Percentiles rank a stretch among this genome's conserved stretches.
Conservation (phyloP, 2,797 vertebrate species). For the Sebastes flavidus region DNA sequence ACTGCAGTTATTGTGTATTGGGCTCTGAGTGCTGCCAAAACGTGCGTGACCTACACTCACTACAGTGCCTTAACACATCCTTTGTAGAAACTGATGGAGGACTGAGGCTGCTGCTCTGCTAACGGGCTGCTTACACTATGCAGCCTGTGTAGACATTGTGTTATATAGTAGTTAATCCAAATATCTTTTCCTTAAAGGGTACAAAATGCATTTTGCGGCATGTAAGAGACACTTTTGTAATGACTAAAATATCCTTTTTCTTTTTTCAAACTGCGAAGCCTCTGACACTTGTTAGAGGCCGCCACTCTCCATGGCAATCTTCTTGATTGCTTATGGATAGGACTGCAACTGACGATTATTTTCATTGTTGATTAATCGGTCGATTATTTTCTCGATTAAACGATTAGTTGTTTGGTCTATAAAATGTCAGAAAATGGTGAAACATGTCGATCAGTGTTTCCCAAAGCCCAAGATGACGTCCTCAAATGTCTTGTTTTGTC, state of each 20-base stretch:
- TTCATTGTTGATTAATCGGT: too few relatives aligned
- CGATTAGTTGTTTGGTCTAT: too few relatives aligned
- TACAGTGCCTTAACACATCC: background rate
- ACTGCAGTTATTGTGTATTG: background rate
- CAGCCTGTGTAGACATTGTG: background rate
- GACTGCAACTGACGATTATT: too few relatives aligned
- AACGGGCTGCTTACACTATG: background rate
- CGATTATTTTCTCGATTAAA: too few relatives aligned
- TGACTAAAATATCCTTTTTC: background rate
- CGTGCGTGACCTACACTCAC: background rate
- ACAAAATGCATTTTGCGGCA: background rate
- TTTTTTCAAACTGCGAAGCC: background rate
- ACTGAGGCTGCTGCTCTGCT: background rate
- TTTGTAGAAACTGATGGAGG: background rate
- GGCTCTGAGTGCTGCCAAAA: background rate
- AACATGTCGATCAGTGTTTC: too few relatives aligned
- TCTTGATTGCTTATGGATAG: background rate
- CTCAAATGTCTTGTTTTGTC: too few relatives aligned
- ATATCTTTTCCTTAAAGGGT: background rate
- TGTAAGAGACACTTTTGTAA: background rate
- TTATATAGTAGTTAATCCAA: background rate
- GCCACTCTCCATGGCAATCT: background rate
- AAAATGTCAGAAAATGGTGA: too few relatives aligned
- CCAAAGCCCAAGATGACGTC: too few relatives aligned
- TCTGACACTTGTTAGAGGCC: background rate